Base-by-base conservation (phyloP, 1,140 invertebrate species). In the Heliconius congener region DNA sequence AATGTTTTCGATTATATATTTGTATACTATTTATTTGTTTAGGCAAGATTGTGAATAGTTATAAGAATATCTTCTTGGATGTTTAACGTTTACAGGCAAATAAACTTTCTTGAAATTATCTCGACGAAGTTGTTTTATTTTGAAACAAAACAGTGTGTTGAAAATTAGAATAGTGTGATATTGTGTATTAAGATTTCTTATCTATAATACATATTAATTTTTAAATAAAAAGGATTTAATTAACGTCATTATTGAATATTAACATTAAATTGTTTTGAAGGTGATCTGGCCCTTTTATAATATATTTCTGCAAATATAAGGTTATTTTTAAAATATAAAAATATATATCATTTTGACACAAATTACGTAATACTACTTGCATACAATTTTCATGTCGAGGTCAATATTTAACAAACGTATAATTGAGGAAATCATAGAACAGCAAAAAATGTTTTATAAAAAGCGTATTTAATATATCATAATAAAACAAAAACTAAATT, bases 1-100 rank as follows among this genome's bases (percentile, higher is more conserved):
- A 92, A 91, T 85, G 87, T 89, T 92, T 93, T 89, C 87, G 84
- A 88, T 89, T 90, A 90, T 88, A 92, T 91, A 90, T 91, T 91
- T 91, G 87, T 92, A 90, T 87, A 89, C 85, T 93, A 94, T 93
- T 93, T 92, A 93, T 94, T 92, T 92, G 85, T 88, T 93, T 91
- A 91, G 88, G 76, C 80, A 81, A 88, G 85, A 90, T 86, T 90
- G 88, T 91, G 88, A 82, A 91, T 93, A 93, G 88, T 75, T 85
- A 50, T 94, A 93, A 91, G 88, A 87, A 83, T 86, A 87, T 87
- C 88, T 88, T 89, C 86, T 90, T 90, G 83, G 86, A 92, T 94
- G 91, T 91, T 92, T 90, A 88, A 91, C 85, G 88, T 90, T 92
- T 90, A 91, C 87, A 90, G 87, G 85, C 86, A 88, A 91, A 93